Conservation (phyloP, 2,113 vertebrate genomes). For the Otis tarda region DNA sequence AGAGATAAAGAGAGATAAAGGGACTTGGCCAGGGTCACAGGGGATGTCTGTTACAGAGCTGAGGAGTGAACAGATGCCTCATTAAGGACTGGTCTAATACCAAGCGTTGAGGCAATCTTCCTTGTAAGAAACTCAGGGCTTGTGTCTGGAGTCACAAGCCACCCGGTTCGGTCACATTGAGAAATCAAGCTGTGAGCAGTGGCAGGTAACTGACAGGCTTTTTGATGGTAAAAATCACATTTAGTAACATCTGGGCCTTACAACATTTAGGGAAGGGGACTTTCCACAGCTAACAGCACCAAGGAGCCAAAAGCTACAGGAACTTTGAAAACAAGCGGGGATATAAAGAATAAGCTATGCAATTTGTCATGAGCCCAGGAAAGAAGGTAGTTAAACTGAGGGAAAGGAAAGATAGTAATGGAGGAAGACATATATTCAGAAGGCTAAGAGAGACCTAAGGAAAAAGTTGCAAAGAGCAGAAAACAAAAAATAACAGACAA, state of each 20-base stretch:
- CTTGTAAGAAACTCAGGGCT: background rate
- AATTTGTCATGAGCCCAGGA: background rate
- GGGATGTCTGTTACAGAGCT: background rate
- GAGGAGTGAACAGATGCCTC: background rate
- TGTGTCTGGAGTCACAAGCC: background rate
- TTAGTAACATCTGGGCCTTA: background rate
- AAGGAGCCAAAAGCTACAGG: background rate
- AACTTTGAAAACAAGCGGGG: background rate
- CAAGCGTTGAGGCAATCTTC: background rate
- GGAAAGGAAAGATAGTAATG: background rate
- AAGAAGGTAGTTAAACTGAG: background rate
- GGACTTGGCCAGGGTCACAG: background rate
- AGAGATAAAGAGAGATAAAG: conserved; percentile 11
- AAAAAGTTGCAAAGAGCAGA: background rate
- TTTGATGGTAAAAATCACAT: background rate
- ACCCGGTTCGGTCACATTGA: background rate
- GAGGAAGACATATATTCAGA: background rate
- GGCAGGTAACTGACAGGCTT: background rate
- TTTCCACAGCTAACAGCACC: background rate
- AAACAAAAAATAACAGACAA: background rate
- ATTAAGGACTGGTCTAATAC: background rate
- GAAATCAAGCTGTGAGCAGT: background rate
- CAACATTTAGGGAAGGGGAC: background rate
- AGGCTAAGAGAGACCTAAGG: background rate
- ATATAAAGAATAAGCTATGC: background rate